These are phyloP conservation scores for Cariama cristata DNA, from an alignment of 2,113 vertebrate species.

Conservation along the genomic window DNA sequence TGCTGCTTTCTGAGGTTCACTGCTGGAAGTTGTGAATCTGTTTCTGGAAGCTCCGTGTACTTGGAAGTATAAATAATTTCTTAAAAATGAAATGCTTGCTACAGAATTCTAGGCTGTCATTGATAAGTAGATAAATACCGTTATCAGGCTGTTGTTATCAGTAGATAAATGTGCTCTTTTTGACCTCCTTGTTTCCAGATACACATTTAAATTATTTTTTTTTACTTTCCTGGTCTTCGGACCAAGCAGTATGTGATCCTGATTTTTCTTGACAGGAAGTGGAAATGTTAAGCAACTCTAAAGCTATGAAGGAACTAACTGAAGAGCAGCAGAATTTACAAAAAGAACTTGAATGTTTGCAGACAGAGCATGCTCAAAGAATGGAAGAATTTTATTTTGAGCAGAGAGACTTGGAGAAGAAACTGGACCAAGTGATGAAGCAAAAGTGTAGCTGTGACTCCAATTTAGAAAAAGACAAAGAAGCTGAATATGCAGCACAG, in stretches of 20 bases:
- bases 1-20: background rate
- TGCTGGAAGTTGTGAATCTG: background rate
- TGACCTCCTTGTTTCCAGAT: background rate
- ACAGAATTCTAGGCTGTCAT: background rate
- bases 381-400: constrained; percentile 93
- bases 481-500: constrained; percentile 93
- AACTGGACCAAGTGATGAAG: constrained; percentile 93
- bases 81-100: background rate
- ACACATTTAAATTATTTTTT: background rate
- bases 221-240: background rate
- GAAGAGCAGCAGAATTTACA: constrained; percentile 92
- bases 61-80: background rate
- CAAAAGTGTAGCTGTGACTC: constrained; percentile 92
- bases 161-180: background rate
- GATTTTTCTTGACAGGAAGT: constrained; percentile 82
- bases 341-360: constrained; percentile 91
- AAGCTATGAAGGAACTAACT: constrained; percentile 89
- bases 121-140: background rate
- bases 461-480: constrained; percentile 87
- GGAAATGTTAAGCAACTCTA: constrained; percentile 84
- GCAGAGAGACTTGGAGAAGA: constrained; percentile 92
- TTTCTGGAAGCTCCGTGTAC: background rate
- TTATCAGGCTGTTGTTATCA: background rate
- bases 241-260: background rate
- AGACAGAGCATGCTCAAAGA: constrained; percentile 90